Conservation (phyloP, 1,140 invertebrate genomes). For the Brachionus manjavacas region DNA sequence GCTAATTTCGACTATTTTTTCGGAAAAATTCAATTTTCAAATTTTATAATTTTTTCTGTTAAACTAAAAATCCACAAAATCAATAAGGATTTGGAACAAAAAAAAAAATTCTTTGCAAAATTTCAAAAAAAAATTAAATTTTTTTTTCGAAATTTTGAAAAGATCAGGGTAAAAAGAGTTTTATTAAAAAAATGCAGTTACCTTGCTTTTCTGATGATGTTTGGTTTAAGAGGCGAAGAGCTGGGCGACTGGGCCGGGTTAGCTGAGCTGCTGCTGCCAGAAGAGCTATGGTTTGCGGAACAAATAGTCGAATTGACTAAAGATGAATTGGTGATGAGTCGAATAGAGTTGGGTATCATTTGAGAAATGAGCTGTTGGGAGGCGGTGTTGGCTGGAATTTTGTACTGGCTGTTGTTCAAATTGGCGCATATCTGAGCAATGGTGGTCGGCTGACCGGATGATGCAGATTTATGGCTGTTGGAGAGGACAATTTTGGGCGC, state of each 20-base stretch:
- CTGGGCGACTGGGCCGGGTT: neutral
- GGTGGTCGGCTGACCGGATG: neutral
- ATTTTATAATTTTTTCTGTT: too few relatives aligned
- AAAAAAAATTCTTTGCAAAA: too few relatives aligned
- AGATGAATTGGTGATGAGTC: neutral
- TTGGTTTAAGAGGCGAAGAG: conserved; percentile 29
- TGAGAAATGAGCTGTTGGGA: conserved; percentile 7
- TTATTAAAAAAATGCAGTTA: neutral
- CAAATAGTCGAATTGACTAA: conserved; percentile 1
- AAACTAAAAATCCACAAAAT: too few relatives aligned
- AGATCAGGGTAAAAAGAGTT: too few relatives aligned
- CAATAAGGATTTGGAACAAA: too few relatives aligned
- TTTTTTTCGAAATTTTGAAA: too few relatives aligned
- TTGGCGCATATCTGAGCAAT: conserved; percentile 20
- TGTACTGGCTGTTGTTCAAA: neutral
- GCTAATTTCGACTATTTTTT: too few relatives aligned
- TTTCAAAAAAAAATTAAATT: too few relatives aligned
- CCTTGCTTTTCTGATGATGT: conserved; percentile 39
- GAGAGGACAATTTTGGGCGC: neutral
- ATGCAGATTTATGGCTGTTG: neutral
- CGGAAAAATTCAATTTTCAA: too few relatives aligned
- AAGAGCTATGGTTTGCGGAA: neutral
- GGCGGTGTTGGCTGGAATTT: neutral
- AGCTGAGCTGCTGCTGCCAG: neutral
- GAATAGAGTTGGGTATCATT: neutral